Evolutionary conservation across 2,888 invertebrate species (phyloP).

Genomic region (Chrysomela aeneicollis): DNA sequence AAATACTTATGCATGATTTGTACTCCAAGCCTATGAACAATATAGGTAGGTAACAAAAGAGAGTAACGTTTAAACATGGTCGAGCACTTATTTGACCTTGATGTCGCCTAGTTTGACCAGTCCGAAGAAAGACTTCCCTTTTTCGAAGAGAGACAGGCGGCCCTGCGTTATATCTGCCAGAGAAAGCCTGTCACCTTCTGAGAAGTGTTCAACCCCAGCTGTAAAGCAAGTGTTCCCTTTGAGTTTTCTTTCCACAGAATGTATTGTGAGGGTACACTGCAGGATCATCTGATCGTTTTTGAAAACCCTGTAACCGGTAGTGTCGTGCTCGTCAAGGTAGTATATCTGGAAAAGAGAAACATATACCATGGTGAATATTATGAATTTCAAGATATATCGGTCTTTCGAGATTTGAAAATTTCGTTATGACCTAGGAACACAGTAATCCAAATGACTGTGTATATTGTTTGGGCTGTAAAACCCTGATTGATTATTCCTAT

Average conservation of each 20-base stretch:
- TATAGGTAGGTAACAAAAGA: neutral
- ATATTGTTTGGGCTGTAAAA: no score
- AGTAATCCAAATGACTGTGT: no score
- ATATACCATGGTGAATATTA: no score
- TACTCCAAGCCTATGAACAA: neutral
- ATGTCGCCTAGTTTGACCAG: slow-evolving; percentile 75
- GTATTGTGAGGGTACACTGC: slow-evolving; percentile 77
- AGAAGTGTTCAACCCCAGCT: slow-evolving; percentile 70
- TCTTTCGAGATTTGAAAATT: no score
- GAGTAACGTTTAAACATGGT: neutral
- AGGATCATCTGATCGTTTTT: slow-evolving; percentile 69
- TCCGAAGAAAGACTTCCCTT: slow-evolving; percentile 84
- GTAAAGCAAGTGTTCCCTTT: slow-evolving; percentile 81
- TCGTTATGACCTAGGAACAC: no score
- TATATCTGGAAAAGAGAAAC: slow-evolving; percentile 69
- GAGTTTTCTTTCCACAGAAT: slow-evolving; percentile 62
- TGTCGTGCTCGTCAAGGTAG: slow-evolving; percentile 79
- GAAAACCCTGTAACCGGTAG: slow-evolving; percentile 77
- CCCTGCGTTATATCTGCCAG: slow-evolving; percentile 75
- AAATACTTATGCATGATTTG: neutral
- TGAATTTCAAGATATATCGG: no score
- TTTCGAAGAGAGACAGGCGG: slow-evolving; percentile 73
- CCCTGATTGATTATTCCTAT: no score
- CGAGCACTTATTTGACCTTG: slow-evolving; percentile 34
- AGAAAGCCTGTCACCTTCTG: slow-evolving; percentile 71